These are phyloP conservation scores for Nettapus auritus DNA, from an alignment of 2,113 vertebrate species.

Conservation along the genomic window DNA sequence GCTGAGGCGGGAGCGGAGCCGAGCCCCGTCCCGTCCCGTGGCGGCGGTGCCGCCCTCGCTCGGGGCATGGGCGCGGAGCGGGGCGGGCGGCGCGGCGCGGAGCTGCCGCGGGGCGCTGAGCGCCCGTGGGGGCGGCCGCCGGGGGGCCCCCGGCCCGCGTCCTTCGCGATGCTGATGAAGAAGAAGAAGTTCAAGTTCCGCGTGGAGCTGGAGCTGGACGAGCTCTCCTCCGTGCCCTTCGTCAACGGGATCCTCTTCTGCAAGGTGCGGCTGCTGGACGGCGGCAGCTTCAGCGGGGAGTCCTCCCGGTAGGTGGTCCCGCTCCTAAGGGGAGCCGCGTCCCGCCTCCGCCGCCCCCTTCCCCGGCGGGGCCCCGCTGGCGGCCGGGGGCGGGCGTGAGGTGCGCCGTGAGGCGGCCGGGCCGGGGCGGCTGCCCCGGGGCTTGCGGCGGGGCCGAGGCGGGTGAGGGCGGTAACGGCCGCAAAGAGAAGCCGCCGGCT, in stretches of 20 bases:
- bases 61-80: conserved; percentile 16
- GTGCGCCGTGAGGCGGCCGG: too few species aligned
- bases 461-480: neutral
- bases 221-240: conserved; percentile 91
- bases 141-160: conserved; percentile 69
- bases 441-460: neutral
- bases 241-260: conserved; percentile 95
- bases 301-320: conserved; percentile 85
- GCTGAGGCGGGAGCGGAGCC: neutral
- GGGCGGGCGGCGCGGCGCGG: neutral
- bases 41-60: neutral
- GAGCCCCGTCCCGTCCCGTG: neutral
- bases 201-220: conserved; percentile 91
- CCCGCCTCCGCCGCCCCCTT: too few species aligned
- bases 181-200: conserved; percentile 96
- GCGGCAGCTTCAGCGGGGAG: conserved; percentile 88
- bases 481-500: neutral
- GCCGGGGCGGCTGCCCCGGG: too few species aligned
- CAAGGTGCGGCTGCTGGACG: conserved; percentile 91
- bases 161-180: conserved; percentile 86
- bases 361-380: neutral
- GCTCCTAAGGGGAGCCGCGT: too few species aligned
- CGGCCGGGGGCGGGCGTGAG: too few species aligned
- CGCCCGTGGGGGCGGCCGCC: neutral
- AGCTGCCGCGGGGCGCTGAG: conserved; percentile 8